Evolutionary conservation across 2,888 invertebrate species (phyloP).

Genomic region (Drosophila nr. perissopoda): DNA sequence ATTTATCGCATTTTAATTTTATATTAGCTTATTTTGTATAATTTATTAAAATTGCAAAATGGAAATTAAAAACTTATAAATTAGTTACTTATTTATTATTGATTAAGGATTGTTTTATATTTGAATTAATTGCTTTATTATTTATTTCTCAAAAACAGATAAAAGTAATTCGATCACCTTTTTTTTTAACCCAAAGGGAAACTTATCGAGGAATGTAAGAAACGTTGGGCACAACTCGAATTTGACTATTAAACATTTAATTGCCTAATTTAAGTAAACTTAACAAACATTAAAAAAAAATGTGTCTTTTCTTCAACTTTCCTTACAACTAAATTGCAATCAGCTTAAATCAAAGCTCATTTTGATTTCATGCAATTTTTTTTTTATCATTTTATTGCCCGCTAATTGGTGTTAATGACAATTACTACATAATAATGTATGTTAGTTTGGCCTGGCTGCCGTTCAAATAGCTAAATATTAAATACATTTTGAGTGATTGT

Average conservation of each 20-base stretch:
- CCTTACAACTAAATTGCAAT: neutral
- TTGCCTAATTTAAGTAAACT: fast-evolving
- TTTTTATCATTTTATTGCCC: neutral
- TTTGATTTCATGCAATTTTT: neutral
- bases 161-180: neutral
- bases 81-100: neutral
- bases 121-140: neutral
- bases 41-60: neutral
- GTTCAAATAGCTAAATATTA: conserved; percentile 19
- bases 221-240: neutral
- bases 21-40: neutral
- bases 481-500: conserved; percentile 17
- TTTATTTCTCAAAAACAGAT: neutral
- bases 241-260: neutral
- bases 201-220: no score
- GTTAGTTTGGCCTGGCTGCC: conserved; percentile 32
- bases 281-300: no score
- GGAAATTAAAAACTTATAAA: neutral
- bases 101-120: neutral
- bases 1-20: neutral
- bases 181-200: no score
- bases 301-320: neutral
- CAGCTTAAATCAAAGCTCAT: neutral
- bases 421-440: conserved; percentile 45
- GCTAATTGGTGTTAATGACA: conserved; percentile 24